Base-by-base conservation (phyloP, 1,140 invertebrate species). In the Helicoverpa armigera region DNA sequence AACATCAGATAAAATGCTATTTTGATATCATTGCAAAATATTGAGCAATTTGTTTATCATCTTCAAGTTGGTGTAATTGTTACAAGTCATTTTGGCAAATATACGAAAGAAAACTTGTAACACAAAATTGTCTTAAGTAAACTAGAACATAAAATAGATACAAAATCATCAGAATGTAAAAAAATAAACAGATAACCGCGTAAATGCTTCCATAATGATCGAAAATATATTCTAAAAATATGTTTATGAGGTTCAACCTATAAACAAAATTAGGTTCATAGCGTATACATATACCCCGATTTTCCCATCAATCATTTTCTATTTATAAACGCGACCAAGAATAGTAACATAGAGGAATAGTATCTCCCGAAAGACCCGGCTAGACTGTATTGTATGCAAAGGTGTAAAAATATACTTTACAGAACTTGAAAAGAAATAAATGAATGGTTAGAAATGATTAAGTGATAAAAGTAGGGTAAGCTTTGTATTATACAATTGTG, bases 291-390 rank as follows among this genome's bases (percentile, higher is more conserved):
- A 23, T 14, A 73, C 16, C 51, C 70, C 29, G 31, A 18, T 35
- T 56, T 51, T 56, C 13, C 70, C 16, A 73, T 73, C 70, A 73
- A 73, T 73, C 70, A 69, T 73, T 43, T 43, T 73, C 48, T 73
- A 73, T 56, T 73, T 56, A 56, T 73, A 73, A 9, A 54, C 16
- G 29, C 13, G 12, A 13, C 31, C 16, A 50, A 50, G 2, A 69
- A 69, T 50, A 69, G 43, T 16, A 58, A 18, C 43, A 69, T 51
- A n/a, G 43, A 74, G n/a, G 48, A n/a, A 74, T 18, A 56, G 35
- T 10, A 35, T 16, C 29, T 29, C 13, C 51, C 51, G 29, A 35
- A 43, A 58, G 13, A 43, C 72, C 23, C 23, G 23, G 23, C 23
- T 60, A 43, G n/a, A 58, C 35, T 43, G 4, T 60, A 43, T 73